Conservation (phyloP, 2,113 vertebrate genomes). For the Corynorhinus townsendii region DNA sequence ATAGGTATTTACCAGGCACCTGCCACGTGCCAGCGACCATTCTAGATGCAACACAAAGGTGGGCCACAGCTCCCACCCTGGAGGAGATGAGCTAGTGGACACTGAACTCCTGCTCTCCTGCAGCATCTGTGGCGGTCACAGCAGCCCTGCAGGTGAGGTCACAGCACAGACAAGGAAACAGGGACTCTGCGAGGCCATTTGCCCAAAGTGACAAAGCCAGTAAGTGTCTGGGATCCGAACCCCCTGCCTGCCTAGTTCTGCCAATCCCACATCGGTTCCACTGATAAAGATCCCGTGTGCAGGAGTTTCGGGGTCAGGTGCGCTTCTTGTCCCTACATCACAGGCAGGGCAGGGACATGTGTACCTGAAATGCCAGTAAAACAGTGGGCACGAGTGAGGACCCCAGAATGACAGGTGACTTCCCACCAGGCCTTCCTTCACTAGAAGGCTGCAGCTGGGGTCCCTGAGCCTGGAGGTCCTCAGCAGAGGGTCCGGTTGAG, state of each 20-base stretch:
- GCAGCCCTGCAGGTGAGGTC: neutral
- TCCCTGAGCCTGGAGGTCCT: neutral
- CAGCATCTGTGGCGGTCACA: neutral
- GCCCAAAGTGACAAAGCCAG: neutral
- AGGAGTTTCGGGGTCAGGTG: neutral
- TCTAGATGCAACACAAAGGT: neutral
- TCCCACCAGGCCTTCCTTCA: neutral
- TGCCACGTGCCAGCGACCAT: rapidly evolving
- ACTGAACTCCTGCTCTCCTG: neutral
- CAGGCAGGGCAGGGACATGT: neutral
- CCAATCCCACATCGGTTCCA: neutral
- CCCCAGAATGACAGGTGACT: neutral
- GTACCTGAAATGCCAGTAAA: neutral
- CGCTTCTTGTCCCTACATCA: neutral
- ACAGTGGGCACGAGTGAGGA: neutral
- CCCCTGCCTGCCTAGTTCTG: neutral
- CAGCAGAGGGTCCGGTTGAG: neutral
- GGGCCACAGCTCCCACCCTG: neutral
- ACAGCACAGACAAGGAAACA: neutral
- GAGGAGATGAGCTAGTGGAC: neutral
- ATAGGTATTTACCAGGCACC: neutral
- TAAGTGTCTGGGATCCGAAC: neutral
- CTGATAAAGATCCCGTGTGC: neutral
- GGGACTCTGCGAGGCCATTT: neutral
- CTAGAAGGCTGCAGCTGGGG: neutral